phyloP scores from a whole-genome alignment of 2,888 invertebrate species.

The Papilio demoleus region DNA sequence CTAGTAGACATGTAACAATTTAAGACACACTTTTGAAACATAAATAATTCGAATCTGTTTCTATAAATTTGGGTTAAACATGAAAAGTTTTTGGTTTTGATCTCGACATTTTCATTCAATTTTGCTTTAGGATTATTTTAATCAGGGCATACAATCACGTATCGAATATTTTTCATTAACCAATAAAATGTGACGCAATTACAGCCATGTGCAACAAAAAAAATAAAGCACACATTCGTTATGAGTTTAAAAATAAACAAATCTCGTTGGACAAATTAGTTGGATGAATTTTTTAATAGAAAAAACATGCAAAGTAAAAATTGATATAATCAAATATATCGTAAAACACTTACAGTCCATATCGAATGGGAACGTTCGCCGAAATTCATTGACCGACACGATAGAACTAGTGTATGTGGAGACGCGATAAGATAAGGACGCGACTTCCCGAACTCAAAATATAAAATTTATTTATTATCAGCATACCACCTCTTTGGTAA shows the following conservation, averaged over 20 bases:
- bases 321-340: constrained; percentile 40
- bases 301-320: constrained; percentile 13
- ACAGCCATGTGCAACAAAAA: constrained; percentile 10
- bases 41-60: background rate
- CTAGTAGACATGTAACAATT: background rate
- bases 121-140: too few species aligned
- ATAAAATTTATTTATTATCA: constrained; percentile 49
- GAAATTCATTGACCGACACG: constrained; percentile 53
- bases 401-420: constrained; percentile 55
- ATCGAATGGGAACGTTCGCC: constrained; percentile 54
- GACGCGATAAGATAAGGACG: constrained; percentile 64
- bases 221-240: background rate
- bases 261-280: background rate
- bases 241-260: constrained; percentile 27
- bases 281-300: constrained; percentile 9
- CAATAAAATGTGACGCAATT: constrained; percentile 26
- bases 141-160: too few species aligned
- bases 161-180: too few species aligned
- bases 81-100: background rate
- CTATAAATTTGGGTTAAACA: background rate
- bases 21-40: background rate
- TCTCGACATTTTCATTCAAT: background rate
- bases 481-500: constrained; percentile 22
- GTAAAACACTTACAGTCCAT: constrained; percentile 64
- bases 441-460: constrained; percentile 50